Base-by-base conservation (phyloP, 2,113 vertebrate species). In the Gopherus flavomarginatus region DNA sequence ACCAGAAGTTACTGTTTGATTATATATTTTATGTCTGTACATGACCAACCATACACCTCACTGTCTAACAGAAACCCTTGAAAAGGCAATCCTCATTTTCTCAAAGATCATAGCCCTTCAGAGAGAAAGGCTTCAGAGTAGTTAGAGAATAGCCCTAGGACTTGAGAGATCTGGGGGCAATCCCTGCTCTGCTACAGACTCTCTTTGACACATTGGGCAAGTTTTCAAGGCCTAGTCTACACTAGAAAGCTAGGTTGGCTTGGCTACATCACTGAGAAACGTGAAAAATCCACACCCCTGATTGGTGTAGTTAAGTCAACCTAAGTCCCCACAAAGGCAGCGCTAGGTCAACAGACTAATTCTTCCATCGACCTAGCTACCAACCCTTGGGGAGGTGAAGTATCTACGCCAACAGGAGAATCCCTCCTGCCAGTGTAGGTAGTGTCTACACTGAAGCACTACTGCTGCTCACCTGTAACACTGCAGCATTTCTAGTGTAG, bases 1-100 rank as follows among this genome's bases (percentile, higher is more conserved):
- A 17, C 16, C 35, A 69, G 31, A 77, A 44, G 38, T 77, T 42
- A 38, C 21, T 77, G 42, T 75, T 75, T 75, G 19, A 24, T 35
- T 62, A 27, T 10, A 49, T 54, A 24, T 17, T 86, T 50, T 93
- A 62, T 17, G 82, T 69, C 90, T 69, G 42, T 81, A 59, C 29
- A 0, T 56, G 26, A 79, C 17, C 83, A 72, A 22, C 82, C 53
- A 54, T 17, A 47, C 0, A 0, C 22, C 53, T 38, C 0, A 38
- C 49, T 44, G 85, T 57, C 85, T 49, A 78, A 91, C n/a, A 90
- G 42, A 89, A 69, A 69, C 90, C 80, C 24, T 22, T 3, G 49
- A 72, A 57, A 81, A 88, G 93, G 80, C 85, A 80, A 65, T 94
- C 31, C 24, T 47, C 69, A 21, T n/a, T 92, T 81, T 90, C 31